Base-by-base conservation (phyloP, 2,888 invertebrate species). In the Hermaeophaga mercurialis region DNA sequence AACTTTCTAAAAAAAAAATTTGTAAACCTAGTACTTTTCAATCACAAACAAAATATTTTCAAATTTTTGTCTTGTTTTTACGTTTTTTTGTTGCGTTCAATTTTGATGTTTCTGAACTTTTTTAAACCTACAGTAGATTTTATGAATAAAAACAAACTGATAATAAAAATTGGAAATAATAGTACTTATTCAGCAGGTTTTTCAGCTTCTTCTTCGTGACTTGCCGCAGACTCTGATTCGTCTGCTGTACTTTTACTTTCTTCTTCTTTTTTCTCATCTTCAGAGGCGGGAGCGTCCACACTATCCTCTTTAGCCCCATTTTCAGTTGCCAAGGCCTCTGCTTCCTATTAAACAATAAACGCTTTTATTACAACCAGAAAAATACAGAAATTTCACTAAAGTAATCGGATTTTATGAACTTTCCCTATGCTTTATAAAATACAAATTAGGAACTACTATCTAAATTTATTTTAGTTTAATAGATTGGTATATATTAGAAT, bases 281-380 rank as follows among this genome's bases (percentile, higher is more conserved):
- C 73, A 18, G 69, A 69, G 53, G 72, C 70, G 41, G 73, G 67
- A 38, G 69, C 67, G 58, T 75, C 75, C 39, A 67, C 73, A 56
- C 72, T 72, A 46, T 76, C 75, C 58, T 75, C 75, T 66, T 76
- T 76, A 14, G 75, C 74, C 4, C 77, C 77, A 49, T 77, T 77
- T 59, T 76, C 76, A 36, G 75, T 75, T 19, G 75, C 70, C 56
- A 73, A n/a, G 6, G 39, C 5, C 11, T 43, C 43, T 12, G 70
- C 66, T 65, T 71, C 56, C 56, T 57, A 39, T 11, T 47, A 58
- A 19, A 53, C n/a, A 41, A 41, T n/a, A n/a, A n/a, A n/a, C n/a
- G n/a, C n/a, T n/a, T n/a, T n/a, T n/a, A n/a, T n/a, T n/a, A n/a
- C n/a, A n/a, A n/a, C n/a, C n/a, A n/a, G n/a, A n/a, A n/a, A n/a